Base-by-base conservation (phyloP, 2,888 invertebrate species). In the Cantharis nigra region DNA sequence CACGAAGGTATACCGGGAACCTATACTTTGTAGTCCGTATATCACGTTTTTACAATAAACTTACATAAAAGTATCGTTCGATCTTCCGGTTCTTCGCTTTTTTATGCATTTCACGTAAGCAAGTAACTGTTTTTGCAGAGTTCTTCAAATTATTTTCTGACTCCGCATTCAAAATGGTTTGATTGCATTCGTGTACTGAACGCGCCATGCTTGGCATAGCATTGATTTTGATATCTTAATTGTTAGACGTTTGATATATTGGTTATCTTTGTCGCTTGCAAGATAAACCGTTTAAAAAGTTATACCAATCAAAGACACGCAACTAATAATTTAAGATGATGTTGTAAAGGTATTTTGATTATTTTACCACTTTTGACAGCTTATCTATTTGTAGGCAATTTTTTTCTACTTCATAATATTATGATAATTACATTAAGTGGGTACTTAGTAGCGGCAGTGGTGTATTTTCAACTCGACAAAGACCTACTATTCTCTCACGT, bases 231-330 rank as follows among this genome's bases (percentile, higher is more conserved):
- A 67, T 67, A 67, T 67, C 65, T 67, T 67, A 67, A 67, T 67
- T n/a, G 49, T 49, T 49, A 49, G 49, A 49, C 49, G 49, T 49
- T 49, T 49, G 49, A 67, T 23, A 67, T 67, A 67, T 67, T 67
- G 65, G 23, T 23, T 67, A 67, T 23, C 23, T 67, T 23, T 23
- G 65, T 67, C 65, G 65, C 65, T 67, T 67, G n/a, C 23, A 23
- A 67, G 65, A 67, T 67, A 67, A 67, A 67, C 20, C 26, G 23
- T 67, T 67, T 67, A 67, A 23, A 67, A 67, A 23, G 20, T 67
- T 67, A 23, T 67, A 67, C 65, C 26, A 67, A 67, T 67, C 65
- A 67, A 65, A 67, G 65, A 26, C 65, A 67, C 65, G 65, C 65
- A 67, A 67, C 65, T 26, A 26, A 67, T 14, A 67, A 67, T 67